These are phyloP conservation scores for Amphiprion percula DNA, from an alignment of 2,113 vertebrate genomes.

Conservation along the genomic window DNA sequence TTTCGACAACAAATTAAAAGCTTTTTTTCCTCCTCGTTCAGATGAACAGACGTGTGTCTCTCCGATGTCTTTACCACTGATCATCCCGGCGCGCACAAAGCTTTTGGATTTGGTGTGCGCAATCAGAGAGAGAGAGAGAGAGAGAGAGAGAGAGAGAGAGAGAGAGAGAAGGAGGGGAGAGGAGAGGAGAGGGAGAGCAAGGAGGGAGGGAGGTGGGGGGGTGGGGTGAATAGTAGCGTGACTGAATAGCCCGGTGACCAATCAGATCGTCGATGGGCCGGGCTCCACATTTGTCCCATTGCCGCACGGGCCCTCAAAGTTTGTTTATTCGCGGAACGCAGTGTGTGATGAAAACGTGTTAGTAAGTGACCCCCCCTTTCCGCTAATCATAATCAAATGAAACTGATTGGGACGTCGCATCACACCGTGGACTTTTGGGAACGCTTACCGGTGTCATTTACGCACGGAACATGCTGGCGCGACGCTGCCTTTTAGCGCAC, in stretches of 20 bases:
- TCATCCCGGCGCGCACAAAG: slow-evolving; percentile 56
- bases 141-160: slow-evolving; percentile 33
- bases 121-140: slow-evolving; percentile 47
- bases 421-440: slow-evolving; percentile 74
- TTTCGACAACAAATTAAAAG: slow-evolving; percentile 35
- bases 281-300: slow-evolving; percentile 80
- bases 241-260: slow-evolving; percentile 83
- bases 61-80: slow-evolving; percentile 58
- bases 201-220: slow-evolving; percentile 21
- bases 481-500: slow-evolving; percentile 65
- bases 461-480: slow-evolving; percentile 77
- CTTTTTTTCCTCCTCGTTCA: slow-evolving; percentile 36
- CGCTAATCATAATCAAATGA: slow-evolving; percentile 82
- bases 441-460: slow-evolving; percentile 75
- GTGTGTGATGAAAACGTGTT: slow-evolving; percentile 88
- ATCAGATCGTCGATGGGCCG: slow-evolving; percentile 81
- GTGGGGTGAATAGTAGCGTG: slow-evolving; percentile 70
- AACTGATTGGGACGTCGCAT: slow-evolving; percentile 80
- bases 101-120: slow-evolving; percentile 58
- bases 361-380: slow-evolving; percentile 77
- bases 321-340: slow-evolving; percentile 88
- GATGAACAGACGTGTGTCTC: slow-evolving; percentile 49
- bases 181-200: slow-evolving; percentile 31
- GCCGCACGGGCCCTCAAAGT: slow-evolving; percentile 88
- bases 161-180: slow-evolving; percentile 3